A percentile compares a stretch with the other conserved stretches of the same genome.
Evolutionary conservation across 1,140 invertebrate genomes (phyloP).

Genomic region (Fopius arisanus): DNA sequence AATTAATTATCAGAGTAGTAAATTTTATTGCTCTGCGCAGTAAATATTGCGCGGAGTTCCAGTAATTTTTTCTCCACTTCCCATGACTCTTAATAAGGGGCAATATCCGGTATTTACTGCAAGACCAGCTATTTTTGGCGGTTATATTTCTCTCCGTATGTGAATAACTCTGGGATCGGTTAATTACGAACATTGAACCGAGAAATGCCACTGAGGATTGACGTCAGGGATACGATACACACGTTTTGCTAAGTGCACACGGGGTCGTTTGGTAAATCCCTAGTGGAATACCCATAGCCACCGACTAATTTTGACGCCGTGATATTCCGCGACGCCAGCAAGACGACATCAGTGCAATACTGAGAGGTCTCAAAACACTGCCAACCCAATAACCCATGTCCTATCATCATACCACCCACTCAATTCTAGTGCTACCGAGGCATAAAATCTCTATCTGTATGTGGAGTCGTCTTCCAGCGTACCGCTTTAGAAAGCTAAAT

Average conservation of each 20-base stretch:
- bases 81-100: too few species aligned
- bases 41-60: too few species aligned
- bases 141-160: constrained; percentile 8
- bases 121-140: too few species aligned
- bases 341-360: neutral
- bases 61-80: too few species aligned
- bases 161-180: constrained; percentile 2
- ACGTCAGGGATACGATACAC: neutral
- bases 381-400: neutral
- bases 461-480: constrained; percentile 17
- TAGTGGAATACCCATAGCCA: constrained; percentile 7
- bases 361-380: neutral
- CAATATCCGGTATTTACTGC: too few species aligned
- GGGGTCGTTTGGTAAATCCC: constrained; percentile 28
- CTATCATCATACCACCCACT: neutral
- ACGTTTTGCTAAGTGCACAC: neutral
- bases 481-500: constrained; percentile 65
- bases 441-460: constrained; percentile 5
- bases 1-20: too few species aligned
- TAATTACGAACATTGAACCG: constrained; percentile 19
- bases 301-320: constrained; percentile 8
- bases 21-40: too few species aligned
- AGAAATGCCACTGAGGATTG: constrained; percentile 10
- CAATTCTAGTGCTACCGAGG: neutral
- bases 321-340: neutral